Evolutionary conservation across 2,888 invertebrate species (phyloP), one percentile per base, ranked within the genome.

Genomic region (Agelastica alni): DNA sequence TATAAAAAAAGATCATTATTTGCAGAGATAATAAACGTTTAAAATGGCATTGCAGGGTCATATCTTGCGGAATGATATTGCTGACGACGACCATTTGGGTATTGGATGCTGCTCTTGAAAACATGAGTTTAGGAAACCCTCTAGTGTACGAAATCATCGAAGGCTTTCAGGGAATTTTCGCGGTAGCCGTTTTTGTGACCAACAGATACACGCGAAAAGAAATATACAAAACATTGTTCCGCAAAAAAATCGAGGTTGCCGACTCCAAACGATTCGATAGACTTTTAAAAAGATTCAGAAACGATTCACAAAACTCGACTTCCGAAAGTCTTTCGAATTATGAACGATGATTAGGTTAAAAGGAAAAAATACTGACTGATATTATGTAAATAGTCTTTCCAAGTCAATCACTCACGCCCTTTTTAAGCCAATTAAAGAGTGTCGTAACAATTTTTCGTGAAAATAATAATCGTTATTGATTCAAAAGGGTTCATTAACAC

Each of bases 111-210:
- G 39, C 55, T 9, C 47, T 62, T 22, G 52, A 52, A 32, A 37
- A 43, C 14, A 49, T 52, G 34, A 39, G 41, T 5, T 13, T 14
- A 12, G 57, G 53, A 20, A 52, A 60, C 9, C 57, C 61, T 28
- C 43, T 60, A 6, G 64, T 64, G 9, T 56, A 66, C 17, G 66
- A 66, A 41, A 58, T 66, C 18, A 61, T 69, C 34, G 68, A 68
- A 55, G 65, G 65, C 26, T 59, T 57, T 20, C 65, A 66, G 47
- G 69, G 69, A 30, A 59, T 66, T 31, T 58, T 63, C 39, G 47
- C 56, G 2, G 39, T 66, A 12, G 52, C 66, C 7, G 62, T 65
- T 20, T 69, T 66, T 42, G 65, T 67, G 7, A 31, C 65, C 6
- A 67, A 67, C 51, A 62, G 63, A 44, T 61, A 67, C 39, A 64